Percentiles rank a stretch among this genome's conserved stretches.
Evolutionary conservation across 2,888 invertebrate species (phyloP).

Genomic region (Drosophila ustulata): DNA sequence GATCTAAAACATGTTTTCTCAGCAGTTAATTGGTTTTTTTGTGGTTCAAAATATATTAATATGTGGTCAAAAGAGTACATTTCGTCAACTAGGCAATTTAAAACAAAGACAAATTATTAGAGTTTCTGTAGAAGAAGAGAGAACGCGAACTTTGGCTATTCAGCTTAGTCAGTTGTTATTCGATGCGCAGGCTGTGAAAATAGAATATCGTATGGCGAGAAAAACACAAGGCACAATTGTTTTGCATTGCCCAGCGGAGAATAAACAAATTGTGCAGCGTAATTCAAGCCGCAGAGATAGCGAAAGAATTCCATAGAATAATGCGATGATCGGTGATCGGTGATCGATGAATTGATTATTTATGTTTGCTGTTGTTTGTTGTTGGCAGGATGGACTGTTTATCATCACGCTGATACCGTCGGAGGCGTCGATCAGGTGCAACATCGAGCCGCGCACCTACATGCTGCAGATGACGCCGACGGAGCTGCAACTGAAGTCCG

Average conservation of each 20-base stretch:
- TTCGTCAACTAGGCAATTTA: too few relatives aligned
- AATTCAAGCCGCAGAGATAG: background rate
- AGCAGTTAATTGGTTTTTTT: too few relatives aligned
- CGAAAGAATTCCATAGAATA: background rate
- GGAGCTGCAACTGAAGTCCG: slow-evolving; percentile 89
- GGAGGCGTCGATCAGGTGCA: slow-evolving; percentile 91
- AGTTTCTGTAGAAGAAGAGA: too few relatives aligned
- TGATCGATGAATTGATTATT: background rate
- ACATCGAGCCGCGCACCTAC: slow-evolving; percentile 90
- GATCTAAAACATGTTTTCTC: too few relatives aligned
- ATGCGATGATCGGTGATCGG: too few relatives aligned
- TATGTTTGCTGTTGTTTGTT: too few relatives aligned
- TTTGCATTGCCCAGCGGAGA: background rate
- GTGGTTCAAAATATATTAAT: too few relatives aligned
- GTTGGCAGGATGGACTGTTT: slow-evolving; percentile 90
- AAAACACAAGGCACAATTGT: slow-evolving; percentile 6
- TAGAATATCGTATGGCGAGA: slow-evolving; percentile 1
- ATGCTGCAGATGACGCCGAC: slow-evolving; percentile 90
- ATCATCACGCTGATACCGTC: slow-evolving; percentile 91
- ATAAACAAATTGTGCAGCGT: slow-evolving; percentile 7
- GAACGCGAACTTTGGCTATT: too few relatives aligned
- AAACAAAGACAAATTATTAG: too few relatives aligned
- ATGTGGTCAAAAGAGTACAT: too few relatives aligned
- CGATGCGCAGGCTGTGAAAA: background rate
- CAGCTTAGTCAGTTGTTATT: slow-evolving; percentile 4